These are phyloP conservation scores for Oscheius sp. DNA, from an alignment of 2,888 invertebrate genomes.

Conservation along the genomic window DNA sequence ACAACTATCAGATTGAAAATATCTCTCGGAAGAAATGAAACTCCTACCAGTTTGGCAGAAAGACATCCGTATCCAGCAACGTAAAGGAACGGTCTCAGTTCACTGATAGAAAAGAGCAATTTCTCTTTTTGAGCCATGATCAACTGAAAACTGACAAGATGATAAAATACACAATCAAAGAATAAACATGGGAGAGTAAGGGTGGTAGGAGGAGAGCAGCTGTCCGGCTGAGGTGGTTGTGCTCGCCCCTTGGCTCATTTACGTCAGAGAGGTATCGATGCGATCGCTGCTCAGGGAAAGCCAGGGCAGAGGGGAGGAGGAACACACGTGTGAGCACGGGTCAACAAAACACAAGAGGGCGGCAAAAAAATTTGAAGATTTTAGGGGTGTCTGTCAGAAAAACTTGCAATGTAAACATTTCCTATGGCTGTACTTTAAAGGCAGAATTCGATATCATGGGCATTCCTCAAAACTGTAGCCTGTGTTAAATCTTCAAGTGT, in stretches of 20 bases:
- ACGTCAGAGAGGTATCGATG: constrained; percentile 20
- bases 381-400: too few relatives aligned
- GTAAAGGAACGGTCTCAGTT: constrained; percentile 55
- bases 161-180: background rate
- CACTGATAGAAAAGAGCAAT: constrained; percentile 40
- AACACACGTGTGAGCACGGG: constrained; percentile 31
- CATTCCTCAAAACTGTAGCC: too few relatives aligned
- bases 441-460: too few relatives aligned
- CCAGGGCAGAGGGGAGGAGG: background rate
- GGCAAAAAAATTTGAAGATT: background rate
- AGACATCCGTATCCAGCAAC: constrained; percentile 63
- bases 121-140: constrained; percentile 7
- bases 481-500: too few relatives aligned
- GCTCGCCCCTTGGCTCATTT: background rate
- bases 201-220: background rate
- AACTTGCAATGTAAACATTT: too few relatives aligned
- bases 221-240: background rate
- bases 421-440: too few relatives aligned
- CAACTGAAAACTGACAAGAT: background rate
- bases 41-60: constrained; percentile 46
- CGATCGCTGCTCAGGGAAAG: background rate
- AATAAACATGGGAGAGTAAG: background rate
- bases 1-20: background rate
- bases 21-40: background rate
- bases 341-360: constrained; percentile 3